Conservation (phyloP, 2,888 invertebrate genomes). For the Drosophila pegasa region DNA sequence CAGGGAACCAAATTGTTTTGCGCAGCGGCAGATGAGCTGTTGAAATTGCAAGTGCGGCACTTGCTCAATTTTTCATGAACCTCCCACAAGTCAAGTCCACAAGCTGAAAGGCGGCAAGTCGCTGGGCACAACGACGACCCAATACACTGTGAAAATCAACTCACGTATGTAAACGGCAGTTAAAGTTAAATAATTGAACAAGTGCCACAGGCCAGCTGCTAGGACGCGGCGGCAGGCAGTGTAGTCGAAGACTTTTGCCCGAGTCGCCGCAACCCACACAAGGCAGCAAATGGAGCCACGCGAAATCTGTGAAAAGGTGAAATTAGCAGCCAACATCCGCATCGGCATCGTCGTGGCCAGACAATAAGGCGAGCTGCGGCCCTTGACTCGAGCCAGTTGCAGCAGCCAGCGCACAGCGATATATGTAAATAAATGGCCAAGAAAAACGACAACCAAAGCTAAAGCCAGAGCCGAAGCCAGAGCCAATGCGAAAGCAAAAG, state of each 20-base stretch:
- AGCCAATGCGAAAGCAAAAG: constrained; percentile 52
- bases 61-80: constrained; percentile 77
- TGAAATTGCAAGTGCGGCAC: constrained; percentile 79
- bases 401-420: constrained; percentile 37
- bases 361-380: constrained; percentile 74
- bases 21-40: constrained; percentile 77
- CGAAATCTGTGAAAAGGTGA: constrained; percentile 75
- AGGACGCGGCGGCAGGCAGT: background rate
- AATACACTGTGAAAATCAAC: constrained; percentile 23
- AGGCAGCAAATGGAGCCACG: constrained; percentile 41
- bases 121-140: constrained; percentile 6
- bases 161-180: background rate
- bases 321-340: constrained; percentile 68
- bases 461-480: constrained; percentile 48
- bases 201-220: background rate
- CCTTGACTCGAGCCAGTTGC: constrained; percentile 64
- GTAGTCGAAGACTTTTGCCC: constrained; percentile 24
- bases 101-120: background rate
- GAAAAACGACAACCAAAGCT: constrained; percentile 42
- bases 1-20: constrained; percentile 63
- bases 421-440: constrained; percentile 76
- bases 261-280: constrained; percentile 46
- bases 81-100: constrained; percentile 63
- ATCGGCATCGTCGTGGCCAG: constrained; percentile 58
- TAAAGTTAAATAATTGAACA: constrained; percentile 2